Percentiles rank a stretch among this genome's conserved stretches.
phyloP scores from a whole-genome alignment of 2,888 invertebrate genomes.

The Drosophila antonietae region DNA sequence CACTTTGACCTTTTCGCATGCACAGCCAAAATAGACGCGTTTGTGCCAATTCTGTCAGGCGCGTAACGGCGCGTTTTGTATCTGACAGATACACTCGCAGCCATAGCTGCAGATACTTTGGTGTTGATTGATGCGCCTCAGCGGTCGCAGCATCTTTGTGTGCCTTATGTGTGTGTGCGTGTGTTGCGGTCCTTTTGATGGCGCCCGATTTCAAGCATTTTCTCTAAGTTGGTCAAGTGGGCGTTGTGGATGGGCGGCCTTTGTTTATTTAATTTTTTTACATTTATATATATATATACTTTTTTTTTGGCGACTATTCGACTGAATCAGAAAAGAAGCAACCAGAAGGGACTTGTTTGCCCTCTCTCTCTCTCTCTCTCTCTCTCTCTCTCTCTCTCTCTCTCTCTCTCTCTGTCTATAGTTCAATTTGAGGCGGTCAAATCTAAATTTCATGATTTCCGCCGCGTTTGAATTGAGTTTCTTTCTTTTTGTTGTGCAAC shows the following conservation, averaged over 20 bases:
- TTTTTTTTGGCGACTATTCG: constrained; percentile 61
- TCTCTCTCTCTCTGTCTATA: neutral
- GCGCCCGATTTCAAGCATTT: constrained; percentile 69
- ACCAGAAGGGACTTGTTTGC: neutral
- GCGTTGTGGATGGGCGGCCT: constrained; percentile 48
- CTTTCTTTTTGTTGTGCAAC: constrained; percentile 5
- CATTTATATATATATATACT: constrained; percentile 2
- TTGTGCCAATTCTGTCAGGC: constrained; percentile 76
- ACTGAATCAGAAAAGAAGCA: neutral
- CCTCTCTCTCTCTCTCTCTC: neutral
- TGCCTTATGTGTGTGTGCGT: neutral
- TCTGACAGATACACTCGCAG: constrained; percentile 42
- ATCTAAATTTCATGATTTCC: constrained; percentile 32
- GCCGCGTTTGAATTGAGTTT: neutral
- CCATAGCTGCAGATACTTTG: constrained; percentile 20
- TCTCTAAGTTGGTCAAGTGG: constrained; percentile 71
- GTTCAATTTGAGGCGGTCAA: neutral
- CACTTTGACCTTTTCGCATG: constrained; percentile 69
- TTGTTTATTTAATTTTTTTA: constrained; percentile 50
- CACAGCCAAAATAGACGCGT: constrained; percentile 63
- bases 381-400: no score
- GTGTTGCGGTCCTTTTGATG: constrained; percentile 62
- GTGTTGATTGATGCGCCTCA: constrained; percentile 73
- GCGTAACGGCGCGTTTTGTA: constrained; percentile 37
- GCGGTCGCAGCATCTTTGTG: constrained; percentile 50